Base-by-base conservation (phyloP, 2,113 vertebrate species). In the Sinocyclocheilus grahami region DNA sequence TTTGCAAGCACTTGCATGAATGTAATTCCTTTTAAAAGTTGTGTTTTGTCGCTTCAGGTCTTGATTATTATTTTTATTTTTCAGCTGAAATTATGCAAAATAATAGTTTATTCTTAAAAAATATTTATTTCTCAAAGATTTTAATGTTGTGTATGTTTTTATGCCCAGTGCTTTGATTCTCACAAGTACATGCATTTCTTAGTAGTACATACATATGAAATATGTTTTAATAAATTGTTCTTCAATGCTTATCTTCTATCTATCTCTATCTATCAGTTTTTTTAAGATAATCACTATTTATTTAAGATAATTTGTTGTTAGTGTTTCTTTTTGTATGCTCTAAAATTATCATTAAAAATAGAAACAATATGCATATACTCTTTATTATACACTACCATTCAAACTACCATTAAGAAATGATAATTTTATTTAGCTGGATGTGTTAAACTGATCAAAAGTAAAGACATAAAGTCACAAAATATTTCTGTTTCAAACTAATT, bases 121-220 rank as follows among this genome's bases (percentile, higher is more conserved):
- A 48, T 14, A 75, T 75, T 78, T 0, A 53, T 55, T 10, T 78
- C 1, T 78, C 1, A 78, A 78, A 55, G 3, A 55, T 13, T 48
- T 20, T 10, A 55, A 18, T 33, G 24, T 33, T 78, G 75, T 46
- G 39, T 75, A 75, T 75, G 42, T 46, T 39, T 48, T 24, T 12
- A 75, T 48, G 72, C 75, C 30, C 75, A 78, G 75, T 78, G 75
- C 9, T 78, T 18, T 77, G 75, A 77, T 77, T 51, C 75, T 16
- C 46, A 27, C 42, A 16, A 20, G 75, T 51, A 53, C 9, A 55
- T 78, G 14, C 20, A 78, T 78, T 51, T 55, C 75, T 20, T 30
- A 53, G 16, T 55, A 20, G 48, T 55, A 4, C 75, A 5, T 78
- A 78, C 18, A 53, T 9, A 75, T 48, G 39, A 75, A 48, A 24